Conservation (phyloP, 2,888 invertebrate genomes). For the Muscina levida region DNA sequence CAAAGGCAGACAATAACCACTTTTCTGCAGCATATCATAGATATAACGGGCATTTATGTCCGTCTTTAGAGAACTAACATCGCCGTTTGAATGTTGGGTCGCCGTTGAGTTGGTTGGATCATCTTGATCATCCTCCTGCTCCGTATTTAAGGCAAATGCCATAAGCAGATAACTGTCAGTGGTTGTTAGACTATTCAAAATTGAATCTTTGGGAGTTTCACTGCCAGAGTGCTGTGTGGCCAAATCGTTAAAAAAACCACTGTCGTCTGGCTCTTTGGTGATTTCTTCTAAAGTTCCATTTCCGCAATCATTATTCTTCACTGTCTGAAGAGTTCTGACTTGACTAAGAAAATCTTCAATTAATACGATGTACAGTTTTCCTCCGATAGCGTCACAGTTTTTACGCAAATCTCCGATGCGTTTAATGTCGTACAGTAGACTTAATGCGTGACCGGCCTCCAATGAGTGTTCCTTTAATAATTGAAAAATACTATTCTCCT, state of each 20-base stretch:
- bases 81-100: background rate
- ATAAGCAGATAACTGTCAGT: slow-evolving; percentile 72
- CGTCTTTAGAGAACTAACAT: background rate
- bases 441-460: slow-evolving; percentile 76
- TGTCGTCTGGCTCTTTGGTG: slow-evolving; percentile 29
- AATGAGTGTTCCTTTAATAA: slow-evolving; percentile 74
- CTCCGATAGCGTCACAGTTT: slow-evolving; percentile 69
- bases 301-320: slow-evolving; percentile 8
- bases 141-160: slow-evolving; percentile 70
- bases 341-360: slow-evolving; percentile 69
- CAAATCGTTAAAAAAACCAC: slow-evolving; percentile 52
- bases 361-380: slow-evolving; percentile 72
- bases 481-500: slow-evolving; percentile 71
- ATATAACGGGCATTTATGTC: slow-evolving; percentile 58
- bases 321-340: slow-evolving; percentile 65
- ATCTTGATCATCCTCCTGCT: slow-evolving; percentile 44
- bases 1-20: slow-evolving; percentile 76
- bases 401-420: slow-evolving; percentile 74
- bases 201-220: slow-evolving; percentile 2
- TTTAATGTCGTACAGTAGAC: slow-evolving; percentile 75
- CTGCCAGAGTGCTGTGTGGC: slow-evolving; percentile 21
- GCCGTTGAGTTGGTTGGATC: background rate
- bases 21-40: slow-evolving; percentile 48
- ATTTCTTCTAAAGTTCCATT: too few species aligned
- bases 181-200: slow-evolving; percentile 68